phyloP scores from a whole-genome alignment of 2,888 invertebrate genomes.

The Caenorhabditis macrosperma region DNA sequence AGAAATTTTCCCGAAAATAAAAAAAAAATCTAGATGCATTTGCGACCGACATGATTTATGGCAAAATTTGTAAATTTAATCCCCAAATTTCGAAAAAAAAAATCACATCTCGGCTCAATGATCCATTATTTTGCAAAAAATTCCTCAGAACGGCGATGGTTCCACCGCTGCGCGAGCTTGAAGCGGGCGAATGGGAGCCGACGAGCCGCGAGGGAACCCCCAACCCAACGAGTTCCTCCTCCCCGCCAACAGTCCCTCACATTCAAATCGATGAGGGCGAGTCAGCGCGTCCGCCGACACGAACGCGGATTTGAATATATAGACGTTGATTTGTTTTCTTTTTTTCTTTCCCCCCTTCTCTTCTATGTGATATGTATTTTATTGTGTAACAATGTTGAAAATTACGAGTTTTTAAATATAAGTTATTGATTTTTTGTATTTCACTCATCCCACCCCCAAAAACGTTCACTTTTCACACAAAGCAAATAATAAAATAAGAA shows the following conservation, averaged over 20 bases:
- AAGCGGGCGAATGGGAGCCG: slow-evolving; percentile 54
- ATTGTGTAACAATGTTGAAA: slow-evolving; percentile 22
- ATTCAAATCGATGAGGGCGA: slow-evolving; percentile 57
- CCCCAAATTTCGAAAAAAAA: too few relatives aligned
- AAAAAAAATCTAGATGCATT: too few relatives aligned
- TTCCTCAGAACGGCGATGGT: slow-evolving; percentile 46
- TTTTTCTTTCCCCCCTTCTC: not conserved
- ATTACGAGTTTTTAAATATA: not conserved
- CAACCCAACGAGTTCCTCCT: slow-evolving; percentile 32
- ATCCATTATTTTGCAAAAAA: too few relatives aligned
- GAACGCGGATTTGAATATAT: slow-evolving; percentile 46
- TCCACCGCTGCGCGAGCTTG: slow-evolving; percentile 46
- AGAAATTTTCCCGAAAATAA: too few relatives aligned
- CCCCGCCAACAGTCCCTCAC: slow-evolving; percentile 40
- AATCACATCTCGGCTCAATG: too few relatives aligned
- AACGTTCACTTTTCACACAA: not conserved
- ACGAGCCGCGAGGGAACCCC: slow-evolving; percentile 17
- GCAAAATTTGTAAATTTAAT: too few relatives aligned
- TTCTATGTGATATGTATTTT: slow-evolving; percentile 30
- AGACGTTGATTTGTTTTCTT: too few relatives aligned
- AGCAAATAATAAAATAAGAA: not conserved
- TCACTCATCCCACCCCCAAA: not conserved
- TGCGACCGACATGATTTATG: too few relatives aligned
- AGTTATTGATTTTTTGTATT: slow-evolving; percentile 5
- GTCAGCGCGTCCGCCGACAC: slow-evolving; percentile 50